phyloP scores from a whole-genome alignment of 2,888 invertebrate species.

The Tenodera sinensis region DNA sequence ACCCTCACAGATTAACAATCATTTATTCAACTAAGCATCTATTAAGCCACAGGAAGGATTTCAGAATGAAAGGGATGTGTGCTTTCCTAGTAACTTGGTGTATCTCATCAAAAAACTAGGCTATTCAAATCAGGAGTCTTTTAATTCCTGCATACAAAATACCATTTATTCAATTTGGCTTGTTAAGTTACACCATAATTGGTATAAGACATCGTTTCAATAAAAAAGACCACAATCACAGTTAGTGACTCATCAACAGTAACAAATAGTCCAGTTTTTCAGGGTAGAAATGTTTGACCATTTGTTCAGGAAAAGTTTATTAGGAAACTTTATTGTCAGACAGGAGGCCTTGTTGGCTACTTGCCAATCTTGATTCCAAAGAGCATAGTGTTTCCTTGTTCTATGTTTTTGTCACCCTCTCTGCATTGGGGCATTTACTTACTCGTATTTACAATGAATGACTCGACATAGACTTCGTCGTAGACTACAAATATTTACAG shows the following conservation, averaged over 20 bases:
- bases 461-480: too few species aligned
- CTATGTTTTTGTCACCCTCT: not conserved
- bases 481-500: too few species aligned
- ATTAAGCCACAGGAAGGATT: too few species aligned
- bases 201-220: not conserved
- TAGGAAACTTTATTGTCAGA: not conserved
- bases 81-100: not conserved
- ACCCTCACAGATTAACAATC: too few species aligned
- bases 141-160: not conserved
- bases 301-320: not conserved
- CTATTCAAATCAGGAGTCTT: not conserved
- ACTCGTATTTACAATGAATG: too few species aligned
- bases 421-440: not conserved
- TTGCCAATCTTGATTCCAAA: not conserved
- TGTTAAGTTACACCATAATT: not conserved
- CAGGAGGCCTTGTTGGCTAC: not conserved
- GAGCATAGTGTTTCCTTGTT: too few species aligned
- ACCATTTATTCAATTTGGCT: not conserved
- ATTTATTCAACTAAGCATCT: too few species aligned
- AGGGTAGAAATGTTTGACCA: not conserved
- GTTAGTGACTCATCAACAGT: not conserved
- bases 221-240: not conserved
- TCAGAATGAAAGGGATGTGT: too few species aligned
- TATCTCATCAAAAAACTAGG: not conserved
- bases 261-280: not conserved